Base-by-base conservation (phyloP, 2,113 vertebrate species). In the Pontoporia blainvillei region DNA sequence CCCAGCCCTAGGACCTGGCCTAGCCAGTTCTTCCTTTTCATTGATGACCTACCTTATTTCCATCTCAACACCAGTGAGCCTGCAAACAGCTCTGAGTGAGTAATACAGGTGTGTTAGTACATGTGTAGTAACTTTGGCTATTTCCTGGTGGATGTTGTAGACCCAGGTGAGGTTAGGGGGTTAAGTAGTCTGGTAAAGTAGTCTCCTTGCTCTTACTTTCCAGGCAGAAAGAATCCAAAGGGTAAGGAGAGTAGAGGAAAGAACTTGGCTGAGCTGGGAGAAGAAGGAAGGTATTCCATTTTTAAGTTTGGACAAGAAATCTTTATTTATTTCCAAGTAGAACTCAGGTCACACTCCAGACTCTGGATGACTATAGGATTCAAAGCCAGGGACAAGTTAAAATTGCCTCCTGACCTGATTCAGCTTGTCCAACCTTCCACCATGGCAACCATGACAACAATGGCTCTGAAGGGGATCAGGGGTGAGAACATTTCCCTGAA, bases 371-470 rank as follows among this genome's bases (percentile, higher is more conserved):
- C 17, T 44, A 44, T 31, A 29, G 49, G 73, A 78, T 86, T 66
- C 94, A 98, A 95, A 97, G 95, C 88, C 92, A 85, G 95, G 97
- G 89, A 92, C 95, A 90, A 87, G 86, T 36, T 69, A 96, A 92
- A 97, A 96, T 82, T 73, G 88, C 95, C 97, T 94, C 92, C 86
- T 52, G 44, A 46, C 54, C 82, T 52, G 82, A 72, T 95, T 95
- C 94, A 75, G 72, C 20, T 78, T 52, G 1, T n/a, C 61, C 4
- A 14, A 11, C 6, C 54, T 17, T 20, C 20, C 14, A 36, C 4
- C 8, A 52, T 85, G 15, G 73, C 97, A 73, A 59, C n/a, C 0
- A 21, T 14, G 41, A 97, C 14, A 91, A 46, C 29, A 36, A 31
- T 14, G 4, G 79, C 54, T 81, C 34, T 21, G 87, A 67, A 83